phyloP scores from a whole-genome alignment of 2,113 vertebrate genomes.

The Grallaria varia region DNA sequence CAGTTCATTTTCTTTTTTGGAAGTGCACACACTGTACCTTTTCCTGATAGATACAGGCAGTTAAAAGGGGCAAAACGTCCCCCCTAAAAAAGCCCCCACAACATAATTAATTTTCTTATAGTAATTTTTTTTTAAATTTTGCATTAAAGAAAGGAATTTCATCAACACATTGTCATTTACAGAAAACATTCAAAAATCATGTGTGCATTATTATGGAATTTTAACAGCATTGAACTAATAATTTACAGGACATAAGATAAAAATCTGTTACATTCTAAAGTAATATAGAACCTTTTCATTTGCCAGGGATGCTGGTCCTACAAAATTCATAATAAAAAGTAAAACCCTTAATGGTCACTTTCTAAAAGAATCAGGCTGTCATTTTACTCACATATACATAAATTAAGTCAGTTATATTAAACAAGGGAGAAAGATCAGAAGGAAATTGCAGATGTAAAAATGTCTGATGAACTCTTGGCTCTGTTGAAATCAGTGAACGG shows the following conservation, averaged over 20 bases:
- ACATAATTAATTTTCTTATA: constrained; percentile 56
- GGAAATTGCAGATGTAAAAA: constrained; percentile 69
- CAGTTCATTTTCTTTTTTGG: background rate
- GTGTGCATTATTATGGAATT: constrained; percentile 84
- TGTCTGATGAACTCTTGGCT: constrained; percentile 1
- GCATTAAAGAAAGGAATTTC: constrained; percentile 83
- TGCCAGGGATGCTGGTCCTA: constrained; percentile 74
- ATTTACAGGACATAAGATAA: constrained; percentile 82
- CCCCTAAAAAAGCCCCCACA: background rate
- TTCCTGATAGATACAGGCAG: background rate
- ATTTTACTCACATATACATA: constrained; percentile 74
- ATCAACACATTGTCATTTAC: constrained; percentile 91
- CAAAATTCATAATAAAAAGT: constrained; percentile 69
- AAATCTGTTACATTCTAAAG: constrained; percentile 84
- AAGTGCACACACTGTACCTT: background rate
- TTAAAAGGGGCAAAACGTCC: background rate
- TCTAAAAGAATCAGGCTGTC: constrained; percentile 80
- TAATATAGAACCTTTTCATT: constrained; percentile 77
- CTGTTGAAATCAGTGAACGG: background rate
- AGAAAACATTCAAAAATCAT: constrained; percentile 90
- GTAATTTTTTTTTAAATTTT: constrained; percentile 73
- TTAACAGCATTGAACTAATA: constrained; percentile 84
- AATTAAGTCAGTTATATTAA: constrained; percentile 76
- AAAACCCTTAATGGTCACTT: constrained; percentile 65
- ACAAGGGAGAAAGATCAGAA: constrained; percentile 71